Evolutionary conservation across 30 jellyfish, hydroid and myxozoan genomes (phyloP), one percentile per base, ranked within the genome.

Genomic region (Clytia hemisphaerica): DNA sequence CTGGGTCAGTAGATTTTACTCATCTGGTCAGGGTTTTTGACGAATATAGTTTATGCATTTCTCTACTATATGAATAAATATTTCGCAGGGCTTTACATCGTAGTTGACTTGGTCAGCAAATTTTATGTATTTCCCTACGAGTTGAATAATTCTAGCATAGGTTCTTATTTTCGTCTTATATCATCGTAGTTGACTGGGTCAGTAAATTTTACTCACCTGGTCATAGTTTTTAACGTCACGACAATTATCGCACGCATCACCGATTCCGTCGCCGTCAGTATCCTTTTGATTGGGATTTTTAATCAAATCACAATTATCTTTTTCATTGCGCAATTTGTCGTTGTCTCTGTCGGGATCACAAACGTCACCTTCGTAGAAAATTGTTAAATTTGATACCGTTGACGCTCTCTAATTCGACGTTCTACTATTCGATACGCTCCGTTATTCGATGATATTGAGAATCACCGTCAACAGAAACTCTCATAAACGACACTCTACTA

Each of bases 211-310:
- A 59, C 16, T 24, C 34, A 84, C 95, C 93, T 84, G 95, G 75
- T 58, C 81, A 29, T 67, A 82, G 55, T 84, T 84, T 32, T 77
- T 77, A 1, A 59, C 58, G 35, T 42, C 49, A 16, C 66, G 71
- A 62, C 95, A 84, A 57, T 84, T 84, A 78, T 84, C 95, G 61
- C 95, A 84, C n/a, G 85, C 95, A 59, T 84, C 95, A 1, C 95
- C 95, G 57, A 67, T 71, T 2, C 89, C 88, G 55, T 84, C 95
- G 21, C 79, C 69, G 30, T 84, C 95, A 19, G 67, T 84, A 81
- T 84, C 95, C n/a, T 31, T 59, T 47, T 84, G 95, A 61, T 62
- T 76, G 14, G 60, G 73, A 45, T 84, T 84, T 37, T 89, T 83
- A 24, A 76, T 73, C 53, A 77, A 65, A 2, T 83, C 92, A 46